These are phyloP conservation scores for Urocitellus parryii DNA, from an alignment of 2,113 vertebrate genomes.

Conservation along the genomic window DNA sequence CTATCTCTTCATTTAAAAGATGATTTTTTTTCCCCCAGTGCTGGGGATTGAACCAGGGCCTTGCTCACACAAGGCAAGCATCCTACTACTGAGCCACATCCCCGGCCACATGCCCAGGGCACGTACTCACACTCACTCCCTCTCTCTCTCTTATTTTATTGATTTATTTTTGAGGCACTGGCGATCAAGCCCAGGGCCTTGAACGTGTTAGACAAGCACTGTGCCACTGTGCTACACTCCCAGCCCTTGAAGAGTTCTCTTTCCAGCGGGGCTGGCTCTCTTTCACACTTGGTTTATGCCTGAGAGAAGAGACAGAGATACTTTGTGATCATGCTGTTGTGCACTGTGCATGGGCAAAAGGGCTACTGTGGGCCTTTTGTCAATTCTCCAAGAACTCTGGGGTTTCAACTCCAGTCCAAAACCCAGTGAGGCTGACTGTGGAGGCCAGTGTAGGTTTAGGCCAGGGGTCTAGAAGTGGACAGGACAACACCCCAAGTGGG, in stretches of 20 bases:
- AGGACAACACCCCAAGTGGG: neutral
- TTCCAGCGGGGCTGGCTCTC: neutral
- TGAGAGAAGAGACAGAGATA: neutral
- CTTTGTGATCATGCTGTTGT: accelerated
- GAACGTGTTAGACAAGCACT: neutral
- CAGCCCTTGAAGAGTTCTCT: neutral
- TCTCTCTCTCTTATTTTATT: neutral
- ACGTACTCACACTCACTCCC: too few relatives aligned
- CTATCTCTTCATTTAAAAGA: neutral
- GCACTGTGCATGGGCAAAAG: neutral
- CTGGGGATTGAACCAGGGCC: too few relatives aligned
- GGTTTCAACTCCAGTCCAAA: neutral
- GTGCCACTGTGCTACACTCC: neutral
- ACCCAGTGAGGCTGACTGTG: neutral
- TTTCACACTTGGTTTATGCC: neutral
- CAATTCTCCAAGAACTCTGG: neutral
- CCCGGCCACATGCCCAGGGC: too few relatives aligned
- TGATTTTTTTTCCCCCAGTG: too few relatives aligned
- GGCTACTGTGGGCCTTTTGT: neutral
- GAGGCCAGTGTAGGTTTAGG: neutral
- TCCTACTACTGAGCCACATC: too few relatives aligned
- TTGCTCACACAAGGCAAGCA: too few relatives aligned
- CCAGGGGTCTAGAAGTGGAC: neutral
- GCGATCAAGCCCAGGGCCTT: neutral
- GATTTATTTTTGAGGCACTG: neutral